These are phyloP conservation scores for Callimorpha dominula DNA, from an alignment of 2,888 invertebrate species.

Conservation along the genomic window DNA sequence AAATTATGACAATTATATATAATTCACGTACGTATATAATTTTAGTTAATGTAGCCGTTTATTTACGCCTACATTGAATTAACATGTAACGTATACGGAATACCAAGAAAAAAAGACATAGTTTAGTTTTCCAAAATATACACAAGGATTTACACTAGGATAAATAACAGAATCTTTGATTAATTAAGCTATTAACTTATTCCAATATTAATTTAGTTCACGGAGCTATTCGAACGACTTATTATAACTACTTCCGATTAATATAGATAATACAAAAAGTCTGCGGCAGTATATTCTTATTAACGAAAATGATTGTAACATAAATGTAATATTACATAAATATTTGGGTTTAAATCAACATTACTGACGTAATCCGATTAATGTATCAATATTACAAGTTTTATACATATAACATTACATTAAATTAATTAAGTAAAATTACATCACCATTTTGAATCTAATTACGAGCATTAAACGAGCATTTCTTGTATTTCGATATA, in stretches of 20 bases:
- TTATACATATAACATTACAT: too few relatives aligned
- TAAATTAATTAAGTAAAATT: too few relatives aligned
- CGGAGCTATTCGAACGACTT: conserved; percentile 15
- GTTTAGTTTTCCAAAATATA: conserved; percentile 28
- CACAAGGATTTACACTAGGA: conserved; percentile 41
- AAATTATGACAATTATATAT: conserved; percentile 37
- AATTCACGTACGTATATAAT: conserved; percentile 25
- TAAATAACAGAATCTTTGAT: conserved; percentile 34
- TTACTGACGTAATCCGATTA: too few relatives aligned
- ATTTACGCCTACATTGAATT: conserved; percentile 23
- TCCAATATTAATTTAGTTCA: background rate
- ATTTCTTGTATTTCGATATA: too few relatives aligned
- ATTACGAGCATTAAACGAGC: too few relatives aligned
- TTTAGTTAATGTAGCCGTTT: conserved; percentile 28
- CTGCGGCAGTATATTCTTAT: conserved; percentile 17
- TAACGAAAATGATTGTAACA: conserved; percentile 2
- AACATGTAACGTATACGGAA: conserved; percentile 1
- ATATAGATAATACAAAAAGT: conserved; percentile 14
- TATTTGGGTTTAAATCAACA: too few relatives aligned
- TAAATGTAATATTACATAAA: background rate
- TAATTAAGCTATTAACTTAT: conserved; percentile 5
- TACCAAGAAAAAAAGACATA: background rate
- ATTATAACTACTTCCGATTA: conserved; percentile 25
- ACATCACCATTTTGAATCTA: too few relatives aligned
- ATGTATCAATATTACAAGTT: too few relatives aligned